Evolutionary conservation across 2,888 invertebrate species (phyloP), one percentile per base, ranked within the genome.

Genomic region (Protophormia terraenovae): DNA sequence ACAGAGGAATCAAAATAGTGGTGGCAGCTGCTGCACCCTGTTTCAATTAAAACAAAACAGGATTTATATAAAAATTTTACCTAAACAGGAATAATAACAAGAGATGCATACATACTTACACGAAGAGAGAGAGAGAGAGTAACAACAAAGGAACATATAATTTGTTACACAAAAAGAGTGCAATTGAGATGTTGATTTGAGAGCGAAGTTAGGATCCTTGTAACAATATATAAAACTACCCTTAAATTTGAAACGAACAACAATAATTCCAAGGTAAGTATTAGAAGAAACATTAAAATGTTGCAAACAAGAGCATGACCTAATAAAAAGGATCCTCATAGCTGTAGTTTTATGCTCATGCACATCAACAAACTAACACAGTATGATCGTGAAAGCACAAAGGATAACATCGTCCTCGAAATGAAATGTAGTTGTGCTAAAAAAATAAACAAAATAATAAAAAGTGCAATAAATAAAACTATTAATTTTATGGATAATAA

Each of bases 311-410:
- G 41, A 81, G 58, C 5, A 27, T 47, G 72, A 29, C 50, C 32
- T 29, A 69, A 71, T 66, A 75, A 76, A 76, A 80, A 73, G 58
- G 83, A 84, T 86, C 84, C 35, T 60, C 32, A 1, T 10, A 16
- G 7, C 76, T 86, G 66, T 86, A 87, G 89, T 89, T 89, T 90
- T 90, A 87, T 89, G 86, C 87, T 87, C 53, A 71, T 81, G 88
- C 88, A 83, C 87, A 86, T 83, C 85, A 76, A 77, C 77, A 86
- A 85, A 86, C 50, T 71, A 87, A 84, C 78, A 84, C 90, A 92
- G 90, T 92, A 86, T 86, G 89, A 90, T 89, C 89, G 88, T 86
- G 88, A 69, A 88, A 55, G 86, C 86, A 86, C 87, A 86, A 80
- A 85, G 86, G 88, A 88, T 86, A 89, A 89, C 88, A 89, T 86